Evolutionary conservation across 2,113 vertebrate species (phyloP).

Genomic region (Coptodon rendalli): DNA sequence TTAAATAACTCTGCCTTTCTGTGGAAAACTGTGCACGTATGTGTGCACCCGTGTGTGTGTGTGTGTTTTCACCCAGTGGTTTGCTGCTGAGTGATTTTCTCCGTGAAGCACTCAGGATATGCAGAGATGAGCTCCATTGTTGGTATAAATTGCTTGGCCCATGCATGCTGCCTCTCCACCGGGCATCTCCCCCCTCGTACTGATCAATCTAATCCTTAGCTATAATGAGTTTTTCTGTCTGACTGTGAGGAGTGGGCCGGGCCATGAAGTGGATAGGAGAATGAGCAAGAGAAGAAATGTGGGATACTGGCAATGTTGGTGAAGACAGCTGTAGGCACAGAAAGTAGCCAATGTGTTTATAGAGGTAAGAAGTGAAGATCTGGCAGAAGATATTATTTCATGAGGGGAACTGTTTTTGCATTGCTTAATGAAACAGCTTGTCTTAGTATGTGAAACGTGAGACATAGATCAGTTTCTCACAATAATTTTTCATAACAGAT

Average conservation of each 20-base stretch:
- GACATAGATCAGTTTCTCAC: neutral
- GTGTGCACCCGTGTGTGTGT: neutral
- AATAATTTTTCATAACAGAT: neutral
- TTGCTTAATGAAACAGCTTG: accelerated
- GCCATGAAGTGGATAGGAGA: constrained; percentile 22
- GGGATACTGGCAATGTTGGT: neutral
- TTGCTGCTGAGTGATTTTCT: constrained; percentile 33
- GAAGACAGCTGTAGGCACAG: neutral
- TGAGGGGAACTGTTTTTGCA: neutral
- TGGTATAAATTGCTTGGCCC: constrained; percentile 67
- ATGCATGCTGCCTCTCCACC: constrained; percentile 47
- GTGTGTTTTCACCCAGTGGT: neutral
- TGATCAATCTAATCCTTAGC: constrained; percentile 68
- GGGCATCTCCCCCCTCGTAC: constrained; percentile 31
- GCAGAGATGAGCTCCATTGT: constrained; percentile 60
- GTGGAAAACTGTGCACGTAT: neutral
- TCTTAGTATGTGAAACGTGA: neutral
- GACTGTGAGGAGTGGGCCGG: constrained; percentile 28
- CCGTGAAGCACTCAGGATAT: constrained; percentile 30
- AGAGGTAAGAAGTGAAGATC: neutral
- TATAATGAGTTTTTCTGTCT: constrained; percentile 68
- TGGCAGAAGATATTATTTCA: neutral
- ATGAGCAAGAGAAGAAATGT: constrained; percentile 18
- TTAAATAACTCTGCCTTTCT: neutral
- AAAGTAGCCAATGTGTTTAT: neutral